Evolutionary conservation across 2,888 invertebrate genomes (phyloP).

Genomic region (Elmis aenea): DNA sequence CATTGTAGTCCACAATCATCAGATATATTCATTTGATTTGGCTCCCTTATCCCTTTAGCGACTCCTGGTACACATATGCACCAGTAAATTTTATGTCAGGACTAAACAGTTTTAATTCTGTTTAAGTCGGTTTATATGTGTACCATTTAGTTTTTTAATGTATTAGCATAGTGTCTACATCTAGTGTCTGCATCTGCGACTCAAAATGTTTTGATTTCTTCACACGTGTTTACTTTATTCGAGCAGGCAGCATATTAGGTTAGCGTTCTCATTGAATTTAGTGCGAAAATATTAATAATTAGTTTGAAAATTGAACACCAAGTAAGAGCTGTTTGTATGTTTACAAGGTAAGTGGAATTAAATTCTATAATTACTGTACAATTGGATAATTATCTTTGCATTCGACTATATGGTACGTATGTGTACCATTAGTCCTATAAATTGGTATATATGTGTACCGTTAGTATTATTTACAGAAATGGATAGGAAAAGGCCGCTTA

Average conservation of each 20-base stretch:
- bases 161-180: slow-evolving; percentile 1
- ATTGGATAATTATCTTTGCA: slow-evolving; percentile 1
- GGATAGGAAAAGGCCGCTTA: slow-evolving; percentile 3
- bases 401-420: slow-evolving; percentile 2
- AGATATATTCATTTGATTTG: no score
- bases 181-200: no score
- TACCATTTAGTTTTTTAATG: not conserved
- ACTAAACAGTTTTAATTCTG: slow-evolving; percentile 1
- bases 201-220: slow-evolving; percentile 1
- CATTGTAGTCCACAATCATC: no score
- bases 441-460: slow-evolving; percentile 1
- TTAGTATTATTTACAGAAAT: slow-evolving; percentile 3
- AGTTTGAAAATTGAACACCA: slow-evolving; percentile 2
- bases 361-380: slow-evolving; percentile 2
- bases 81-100: slow-evolving; percentile 1
- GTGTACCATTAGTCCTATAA: slow-evolving; percentile 1
- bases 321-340: slow-evolving; percentile 2
- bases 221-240: slow-evolving; percentile 2
- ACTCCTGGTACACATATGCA: no score
- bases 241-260: not conserved
- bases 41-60: no score
- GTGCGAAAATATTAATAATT: slow-evolving; percentile 2
- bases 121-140: no score
- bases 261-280: not conserved
- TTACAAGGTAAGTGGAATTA: slow-evolving; percentile 3